Base-by-base conservation (phyloP, 2,113 vertebrate species). In the Atherinomorus stipes region DNA sequence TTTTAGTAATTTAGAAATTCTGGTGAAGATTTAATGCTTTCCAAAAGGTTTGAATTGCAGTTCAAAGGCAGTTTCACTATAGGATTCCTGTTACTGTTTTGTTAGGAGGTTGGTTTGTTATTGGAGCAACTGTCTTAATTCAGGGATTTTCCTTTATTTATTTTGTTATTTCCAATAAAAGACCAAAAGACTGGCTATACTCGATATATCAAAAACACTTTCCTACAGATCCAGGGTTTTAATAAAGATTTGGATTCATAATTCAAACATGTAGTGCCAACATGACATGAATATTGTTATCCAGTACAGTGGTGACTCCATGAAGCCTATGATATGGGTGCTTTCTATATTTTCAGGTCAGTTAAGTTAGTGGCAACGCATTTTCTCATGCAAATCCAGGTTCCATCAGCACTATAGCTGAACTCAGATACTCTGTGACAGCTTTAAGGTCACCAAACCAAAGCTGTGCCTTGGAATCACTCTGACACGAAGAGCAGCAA, bases 401-500 rank as follows among this genome's bases (percentile, higher is more conserved):
- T 60, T 59, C 23, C 64, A 74, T 40, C 76, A 75, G 73, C 70
- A 67, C 10, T 28, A 52, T 71, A 51, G 31, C 47, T 64, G 21
- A 58, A 64, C 42, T 66, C 12, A 25, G 11, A 59, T 49, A n/a
- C 16, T 86, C 57, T 51, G 23, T 65, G 1, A 59, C 13, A 3
- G 25, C 47, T 68, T 74, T 13, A n/a, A 19, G 2, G 38, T 74
- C 51, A 63, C 34, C 7, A 75, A 72, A 62, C 78, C 76, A 75
- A 62, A 84, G 72, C 72, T 68, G 62, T 82, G 78, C 69, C 75
- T 74, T 81, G n/a, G 50, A 75, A 45, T 71, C 50, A 34, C 61
- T 76, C 22, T 11, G 40, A 73, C 45, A 52, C 21, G 34, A 54
- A 16, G n/a, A 31, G 11, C 42, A 52, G 26, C 4, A 51, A 50